A percentile compares a stretch with the other conserved stretches of the same genome.
Conservation (phyloP, 1,140 invertebrate species). For the Brachystomella parvula region DNA sequence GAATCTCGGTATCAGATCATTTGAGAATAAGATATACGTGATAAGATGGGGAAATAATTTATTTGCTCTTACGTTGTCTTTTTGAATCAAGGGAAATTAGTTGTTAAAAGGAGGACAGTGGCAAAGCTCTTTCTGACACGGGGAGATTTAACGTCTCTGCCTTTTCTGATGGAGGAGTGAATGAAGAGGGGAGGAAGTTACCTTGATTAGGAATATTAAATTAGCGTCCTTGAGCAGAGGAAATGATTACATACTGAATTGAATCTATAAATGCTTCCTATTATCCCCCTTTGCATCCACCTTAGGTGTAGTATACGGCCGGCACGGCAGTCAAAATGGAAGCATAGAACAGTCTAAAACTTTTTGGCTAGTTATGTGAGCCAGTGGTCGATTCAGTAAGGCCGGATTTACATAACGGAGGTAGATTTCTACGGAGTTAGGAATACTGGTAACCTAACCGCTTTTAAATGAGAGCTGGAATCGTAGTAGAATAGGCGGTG, state of each 20-base stretch:
- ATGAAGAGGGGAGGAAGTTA: constrained; percentile 1
- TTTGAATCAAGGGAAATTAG: not conserved
- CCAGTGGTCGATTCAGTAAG: no score
- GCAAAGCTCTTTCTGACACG: no score
- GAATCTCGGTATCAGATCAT: no score
- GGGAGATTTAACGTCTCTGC: no score
- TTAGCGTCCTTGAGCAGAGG: not conserved
- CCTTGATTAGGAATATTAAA: constrained; percentile 9
- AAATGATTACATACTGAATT: not conserved
- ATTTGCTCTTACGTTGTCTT: not conserved
- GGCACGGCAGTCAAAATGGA: not conserved
- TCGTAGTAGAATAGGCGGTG: no score
- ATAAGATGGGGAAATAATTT: not conserved
- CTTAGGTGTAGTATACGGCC: not conserved
- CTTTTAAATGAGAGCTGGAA: no score
- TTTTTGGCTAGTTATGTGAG: no score
- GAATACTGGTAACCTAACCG: no score
- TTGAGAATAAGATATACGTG: not conserved
- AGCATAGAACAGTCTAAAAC: not conserved
- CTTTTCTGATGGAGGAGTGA: no score
- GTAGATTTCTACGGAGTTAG: no score
- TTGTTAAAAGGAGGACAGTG: no score
- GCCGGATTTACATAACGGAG: no score
- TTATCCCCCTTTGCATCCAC: not conserved
- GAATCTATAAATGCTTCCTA: not conserved